Percentiles rank a stretch among this genome's conserved stretches.
Evolutionary conservation across 64 coral and sea anemone genomes (phyloP).

Genomic region (Hydrozoanthus tunicans): DNA sequence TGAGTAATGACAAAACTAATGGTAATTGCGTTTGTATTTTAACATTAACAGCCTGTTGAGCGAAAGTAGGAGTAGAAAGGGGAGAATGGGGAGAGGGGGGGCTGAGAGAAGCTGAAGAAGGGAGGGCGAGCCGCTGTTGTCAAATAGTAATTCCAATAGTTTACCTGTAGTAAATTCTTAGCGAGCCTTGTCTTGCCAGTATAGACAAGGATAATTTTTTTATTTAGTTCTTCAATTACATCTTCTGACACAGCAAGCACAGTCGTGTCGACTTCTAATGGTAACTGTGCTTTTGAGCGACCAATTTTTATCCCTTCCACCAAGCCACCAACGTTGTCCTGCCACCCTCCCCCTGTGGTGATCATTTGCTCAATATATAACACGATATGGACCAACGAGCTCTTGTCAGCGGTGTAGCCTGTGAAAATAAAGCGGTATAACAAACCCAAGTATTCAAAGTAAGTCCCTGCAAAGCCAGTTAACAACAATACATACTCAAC

Average conservation of each 20-base stretch:
- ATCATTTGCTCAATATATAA: constrained; percentile 95
- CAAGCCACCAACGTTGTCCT: constrained; percentile 95
- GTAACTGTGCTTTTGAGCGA: constrained; percentile 71
- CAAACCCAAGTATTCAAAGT: not conserved
- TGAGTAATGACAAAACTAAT: not conserved
- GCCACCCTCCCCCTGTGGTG: constrained; percentile 96
- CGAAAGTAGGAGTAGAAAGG: no score
- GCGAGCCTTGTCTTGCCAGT: constrained; percentile 90
- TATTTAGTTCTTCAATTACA: constrained; percentile 67
- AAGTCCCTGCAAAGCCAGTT: not conserved
- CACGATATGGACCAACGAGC: constrained; percentile 84
- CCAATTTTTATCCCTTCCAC: constrained; percentile 84
- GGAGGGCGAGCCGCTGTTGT: no score
- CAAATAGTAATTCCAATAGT: no score
- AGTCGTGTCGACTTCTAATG: constrained; percentile 72
- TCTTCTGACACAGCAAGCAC: constrained; percentile 63
- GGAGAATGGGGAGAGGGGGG: no score
- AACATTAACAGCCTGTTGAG: no score
- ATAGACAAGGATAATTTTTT: constrained; percentile 77
- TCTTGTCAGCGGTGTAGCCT: constrained; percentile 65
- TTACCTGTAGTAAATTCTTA: constrained; percentile 95
- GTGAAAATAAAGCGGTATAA: not conserved
- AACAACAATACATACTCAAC: no score
- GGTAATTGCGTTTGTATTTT: not conserved
- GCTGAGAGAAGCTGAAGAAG: no score